These are phyloP conservation scores for Tetramorium parvispinum DNA, from an alignment of 1,140 invertebrate genomes.

Conservation along the genomic window DNA sequence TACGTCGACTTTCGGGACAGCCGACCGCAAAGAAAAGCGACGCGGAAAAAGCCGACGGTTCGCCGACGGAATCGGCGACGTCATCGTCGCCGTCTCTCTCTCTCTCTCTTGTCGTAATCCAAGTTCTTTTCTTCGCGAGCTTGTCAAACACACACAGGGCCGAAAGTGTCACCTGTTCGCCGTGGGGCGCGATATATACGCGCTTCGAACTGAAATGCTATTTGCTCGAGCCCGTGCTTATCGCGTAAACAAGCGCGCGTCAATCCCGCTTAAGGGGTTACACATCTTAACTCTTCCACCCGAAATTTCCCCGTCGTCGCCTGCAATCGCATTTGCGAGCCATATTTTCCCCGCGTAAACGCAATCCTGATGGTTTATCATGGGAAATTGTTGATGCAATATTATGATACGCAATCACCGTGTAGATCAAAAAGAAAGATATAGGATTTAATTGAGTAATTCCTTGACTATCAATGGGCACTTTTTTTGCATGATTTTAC, in stretches of 20 bases:
- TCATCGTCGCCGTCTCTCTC: conserved; percentile 3
- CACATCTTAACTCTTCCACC: not conserved
- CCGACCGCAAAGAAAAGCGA: not conserved
- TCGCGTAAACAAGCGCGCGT: conserved; percentile 37
- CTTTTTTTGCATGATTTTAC: too few relatives aligned
- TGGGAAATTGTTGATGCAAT: not conserved
- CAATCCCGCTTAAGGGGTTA: conserved; percentile 15
- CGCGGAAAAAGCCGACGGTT: not conserved
- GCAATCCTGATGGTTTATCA: not conserved
- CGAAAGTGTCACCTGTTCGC: conserved; percentile 32
- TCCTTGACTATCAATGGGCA: too few relatives aligned
- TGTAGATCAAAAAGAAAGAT: too few relatives aligned
- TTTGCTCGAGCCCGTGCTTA: conserved; percentile 21
- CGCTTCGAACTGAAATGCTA: conserved; percentile 23
- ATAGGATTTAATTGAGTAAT: too few relatives aligned
- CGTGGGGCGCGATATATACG: not conserved
- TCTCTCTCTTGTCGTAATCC: conserved; percentile 7
- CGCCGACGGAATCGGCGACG: conserved; percentile 9
- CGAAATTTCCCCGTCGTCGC: not conserved
- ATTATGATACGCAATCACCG: not conserved
- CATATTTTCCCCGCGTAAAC: not conserved
- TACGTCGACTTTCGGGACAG: conserved; percentile 12
- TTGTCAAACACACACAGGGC: conserved; percentile 39
- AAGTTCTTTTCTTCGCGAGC: conserved; percentile 7
- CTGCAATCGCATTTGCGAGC: not conserved